Evolutionary conservation across 2,888 invertebrate species (phyloP).

Genomic region (Drosophila austrosaltans): DNA sequence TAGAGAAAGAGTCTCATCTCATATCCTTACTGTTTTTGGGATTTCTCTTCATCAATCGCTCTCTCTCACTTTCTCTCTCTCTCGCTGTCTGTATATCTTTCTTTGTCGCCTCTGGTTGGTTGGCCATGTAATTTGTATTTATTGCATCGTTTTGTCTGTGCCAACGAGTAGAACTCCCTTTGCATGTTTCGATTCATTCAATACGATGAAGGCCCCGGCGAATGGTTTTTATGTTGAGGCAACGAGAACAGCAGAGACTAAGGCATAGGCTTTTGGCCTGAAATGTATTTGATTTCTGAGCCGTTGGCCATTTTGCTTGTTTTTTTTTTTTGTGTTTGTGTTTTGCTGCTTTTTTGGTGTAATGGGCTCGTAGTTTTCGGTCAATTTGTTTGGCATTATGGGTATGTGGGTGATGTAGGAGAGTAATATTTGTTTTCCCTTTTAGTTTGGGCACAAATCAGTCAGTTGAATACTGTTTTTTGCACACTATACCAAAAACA

Average conservation of each 20-base stretch:
- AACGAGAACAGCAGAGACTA: conserved; percentile 43
- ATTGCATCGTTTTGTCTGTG: conserved; percentile 81
- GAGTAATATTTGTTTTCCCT: conserved; percentile 46
- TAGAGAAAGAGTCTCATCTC: conserved; percentile 39
- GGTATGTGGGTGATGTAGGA: conserved; percentile 24
- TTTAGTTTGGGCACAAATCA: conserved; percentile 43
- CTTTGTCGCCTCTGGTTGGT: conserved; percentile 37
- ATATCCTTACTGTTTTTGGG: conserved; percentile 2
- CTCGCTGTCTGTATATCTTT: conserved; percentile 21
- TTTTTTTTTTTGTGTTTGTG: neutral
- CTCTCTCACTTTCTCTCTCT: neutral
- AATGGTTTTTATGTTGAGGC: conserved; percentile 68
- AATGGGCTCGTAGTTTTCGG: conserved; percentile 80
- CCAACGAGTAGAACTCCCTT: conserved; percentile 78
- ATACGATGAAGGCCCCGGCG: conserved; percentile 29
- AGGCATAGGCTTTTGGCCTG: neutral
- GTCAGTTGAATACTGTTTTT: conserved; percentile 60
- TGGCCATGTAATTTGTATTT: conserved; percentile 81
- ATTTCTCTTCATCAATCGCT: neutral
- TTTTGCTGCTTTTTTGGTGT: conserved; percentile 48
- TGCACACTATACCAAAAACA: neutral
- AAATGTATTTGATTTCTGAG: conserved; percentile 64
- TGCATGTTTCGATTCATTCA: conserved; percentile 66
- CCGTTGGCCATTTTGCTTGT: conserved; percentile 32
- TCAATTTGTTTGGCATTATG: conserved; percentile 76